Base-by-base conservation (phyloP, 2,888 invertebrate genomes). In the Pristionchus fissidentatus region DNA sequence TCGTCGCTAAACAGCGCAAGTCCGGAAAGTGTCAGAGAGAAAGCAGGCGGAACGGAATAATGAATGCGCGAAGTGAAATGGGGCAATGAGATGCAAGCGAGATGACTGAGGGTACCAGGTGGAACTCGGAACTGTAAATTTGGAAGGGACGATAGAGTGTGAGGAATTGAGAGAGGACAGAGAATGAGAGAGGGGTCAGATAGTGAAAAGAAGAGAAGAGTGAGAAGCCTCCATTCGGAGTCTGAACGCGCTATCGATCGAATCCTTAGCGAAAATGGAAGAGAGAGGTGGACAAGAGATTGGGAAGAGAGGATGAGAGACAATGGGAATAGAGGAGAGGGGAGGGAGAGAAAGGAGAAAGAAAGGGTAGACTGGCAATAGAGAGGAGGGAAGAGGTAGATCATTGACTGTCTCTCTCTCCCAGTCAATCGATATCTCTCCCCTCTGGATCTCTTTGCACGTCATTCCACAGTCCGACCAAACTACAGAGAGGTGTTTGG, bases 71-170 rank as follows among this genome's bases (percentile, higher is more conserved):
- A 77, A 5, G 52, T 22, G 49, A 49, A 77, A 52, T 77, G 75
- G 75, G 75, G 49, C 32, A 77, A 77, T 77, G 75, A 77, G 75
- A 77, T 77, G 75, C 75, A 77, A 77, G 13, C 46, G 77, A 29
- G 49, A 66, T 3, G n/a, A 26, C 46, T 29, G 49, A 49, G 29
- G 41, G 49, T 43, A 26, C 32, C 52, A 77, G 38, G 77, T 52
- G 49, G 55, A n/a, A 38, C 7, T 26, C 10, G 10, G 77, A 19
- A 22, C 46, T 38, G 60, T 57, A n/a, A 38, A n/a, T 57, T 19
- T 43, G 60, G 41, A 60, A 57, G 79, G 46, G 22, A 22, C 3
- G 60, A 57, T 55, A 60, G 60, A 79, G 79, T 41, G n/a, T 0
- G 41, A 0, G 26, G 57, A 57, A 60, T 43, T 8, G 57, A 57